These are phyloP conservation scores for Halyomorpha halys DNA, from an alignment of 1,140 invertebrate genomes.

Conservation along the genomic window DNA sequence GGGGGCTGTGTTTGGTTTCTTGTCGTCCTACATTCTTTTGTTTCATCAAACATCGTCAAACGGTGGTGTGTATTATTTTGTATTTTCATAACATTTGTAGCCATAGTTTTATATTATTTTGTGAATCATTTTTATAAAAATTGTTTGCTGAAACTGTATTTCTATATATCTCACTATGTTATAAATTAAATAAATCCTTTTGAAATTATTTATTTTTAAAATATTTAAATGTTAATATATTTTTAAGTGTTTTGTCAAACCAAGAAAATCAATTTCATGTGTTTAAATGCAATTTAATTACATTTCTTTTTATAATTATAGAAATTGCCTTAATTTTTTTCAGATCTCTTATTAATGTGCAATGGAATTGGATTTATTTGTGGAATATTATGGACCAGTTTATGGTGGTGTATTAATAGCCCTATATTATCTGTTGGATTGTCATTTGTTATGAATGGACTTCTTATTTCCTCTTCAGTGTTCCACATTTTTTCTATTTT, in stretches of 20 bases:
- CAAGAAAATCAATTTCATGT: too few relatives aligned
- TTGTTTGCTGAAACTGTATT: too few relatives aligned
- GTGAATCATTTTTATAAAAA: too few relatives aligned
- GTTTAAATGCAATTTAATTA: too few relatives aligned
- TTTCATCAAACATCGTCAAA: conserved; percentile 3
- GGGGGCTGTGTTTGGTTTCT: conserved; percentile 13
- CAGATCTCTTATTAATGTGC: conserved; percentile 18
- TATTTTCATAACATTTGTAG: neutral
- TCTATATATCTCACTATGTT: too few relatives aligned
- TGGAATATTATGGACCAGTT: conserved; percentile 41
- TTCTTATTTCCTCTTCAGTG: neutral
- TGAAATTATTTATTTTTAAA: too few relatives aligned
- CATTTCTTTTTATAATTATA: too few relatives aligned
- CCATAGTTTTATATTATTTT: too few relatives aligned
- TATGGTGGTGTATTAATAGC: conserved; percentile 24
- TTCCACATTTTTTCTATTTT: neutral
- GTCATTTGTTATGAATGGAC: neutral
- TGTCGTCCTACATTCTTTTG: neutral
- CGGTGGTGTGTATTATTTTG: neutral
- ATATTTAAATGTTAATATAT: too few relatives aligned
- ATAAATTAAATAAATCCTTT: too few relatives aligned
- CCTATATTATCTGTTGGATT: conserved; percentile 11
- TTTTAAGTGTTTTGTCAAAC: too few relatives aligned
- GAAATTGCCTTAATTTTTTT: conserved; percentile 11
- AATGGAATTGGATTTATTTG: conserved; percentile 38